Evolutionary conservation across 1,140 invertebrate genomes (phyloP).

Genomic region (Schmidtea mediterranea): DNA sequence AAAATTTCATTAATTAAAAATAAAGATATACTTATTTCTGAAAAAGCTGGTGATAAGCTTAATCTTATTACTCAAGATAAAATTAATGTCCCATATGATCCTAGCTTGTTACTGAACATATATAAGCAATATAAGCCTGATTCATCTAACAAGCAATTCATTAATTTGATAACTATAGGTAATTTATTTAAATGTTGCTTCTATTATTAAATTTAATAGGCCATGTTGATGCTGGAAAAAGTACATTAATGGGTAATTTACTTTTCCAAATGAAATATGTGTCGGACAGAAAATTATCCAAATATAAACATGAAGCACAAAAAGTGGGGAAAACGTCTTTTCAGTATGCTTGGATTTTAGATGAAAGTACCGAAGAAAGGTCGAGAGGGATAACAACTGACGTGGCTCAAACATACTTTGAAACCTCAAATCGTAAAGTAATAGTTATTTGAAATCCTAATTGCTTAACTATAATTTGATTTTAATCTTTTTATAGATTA

Average conservation of each 20-base stretch:
- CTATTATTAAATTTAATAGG: conserved; percentile 29
- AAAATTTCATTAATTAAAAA: no score
- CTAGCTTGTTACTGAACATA: no score
- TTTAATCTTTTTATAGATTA: conserved; percentile 21
- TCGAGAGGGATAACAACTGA: conserved; percentile 78
- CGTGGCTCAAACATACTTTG: conserved; percentile 67
- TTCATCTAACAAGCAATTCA: no score
- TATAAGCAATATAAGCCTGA: no score
- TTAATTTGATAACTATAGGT: no score
- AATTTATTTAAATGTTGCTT: no score
- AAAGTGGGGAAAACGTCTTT: conserved; percentile 93
- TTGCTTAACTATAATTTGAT: background rate
- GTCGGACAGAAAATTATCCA: conserved; percentile 64
- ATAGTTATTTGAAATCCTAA: conserved; percentile 5
- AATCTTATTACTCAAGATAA: no score
- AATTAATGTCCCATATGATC: no score
- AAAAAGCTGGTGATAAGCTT: no score
- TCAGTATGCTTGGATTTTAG: conserved; percentile 93
- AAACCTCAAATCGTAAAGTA: conserved; percentile 54
- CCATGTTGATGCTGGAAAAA: conserved; percentile 96
- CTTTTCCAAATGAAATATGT: conserved; percentile 61
- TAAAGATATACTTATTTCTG: no score
- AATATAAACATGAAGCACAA: conserved; percentile 86
- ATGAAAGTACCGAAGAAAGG: conserved; percentile 90
- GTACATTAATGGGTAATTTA: conserved; percentile 79